Conservation (phyloP, 2,113 vertebrate genomes). For the Rallus limicola region DNA sequence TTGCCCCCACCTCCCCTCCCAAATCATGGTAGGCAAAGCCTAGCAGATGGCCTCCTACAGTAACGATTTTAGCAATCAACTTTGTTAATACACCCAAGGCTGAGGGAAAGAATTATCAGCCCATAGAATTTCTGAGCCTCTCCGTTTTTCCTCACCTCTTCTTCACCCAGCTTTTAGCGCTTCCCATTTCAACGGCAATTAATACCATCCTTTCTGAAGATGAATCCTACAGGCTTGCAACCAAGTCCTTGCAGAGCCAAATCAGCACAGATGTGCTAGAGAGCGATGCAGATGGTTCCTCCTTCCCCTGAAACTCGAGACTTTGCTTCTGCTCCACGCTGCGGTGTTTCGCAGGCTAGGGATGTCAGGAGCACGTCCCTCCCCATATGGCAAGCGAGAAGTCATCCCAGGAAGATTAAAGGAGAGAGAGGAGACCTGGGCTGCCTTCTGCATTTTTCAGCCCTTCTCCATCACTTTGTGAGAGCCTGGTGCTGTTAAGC, state of each 20-base stretch:
- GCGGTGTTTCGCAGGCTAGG: background rate
- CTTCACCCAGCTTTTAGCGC: background rate
- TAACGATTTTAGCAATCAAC: background rate
- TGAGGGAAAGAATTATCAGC: background rate
- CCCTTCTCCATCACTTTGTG: background rate
- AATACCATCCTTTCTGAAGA: background rate
- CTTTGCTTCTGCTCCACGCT: background rate
- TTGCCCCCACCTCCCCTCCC: background rate
- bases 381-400: background rate
- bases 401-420: background rate
- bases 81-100: background rate
- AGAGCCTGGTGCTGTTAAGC: background rate
- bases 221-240: background rate
- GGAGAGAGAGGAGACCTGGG: background rate
- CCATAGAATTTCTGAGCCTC: background rate
- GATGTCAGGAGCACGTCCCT: background rate
- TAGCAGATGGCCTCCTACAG: background rate
- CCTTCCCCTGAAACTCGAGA: background rate
- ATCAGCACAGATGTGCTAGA: constrained; percentile 23
- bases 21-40: background rate
- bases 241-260: background rate
- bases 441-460: constrained; percentile 16
- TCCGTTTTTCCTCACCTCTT: background rate
- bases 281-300: background rate
- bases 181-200: background rate